Percentiles rank a stretch among this genome's conserved stretches.
phyloP scores from a whole-genome alignment of 1,140 invertebrate genomes.

The Brachionus rubens region DNA sequence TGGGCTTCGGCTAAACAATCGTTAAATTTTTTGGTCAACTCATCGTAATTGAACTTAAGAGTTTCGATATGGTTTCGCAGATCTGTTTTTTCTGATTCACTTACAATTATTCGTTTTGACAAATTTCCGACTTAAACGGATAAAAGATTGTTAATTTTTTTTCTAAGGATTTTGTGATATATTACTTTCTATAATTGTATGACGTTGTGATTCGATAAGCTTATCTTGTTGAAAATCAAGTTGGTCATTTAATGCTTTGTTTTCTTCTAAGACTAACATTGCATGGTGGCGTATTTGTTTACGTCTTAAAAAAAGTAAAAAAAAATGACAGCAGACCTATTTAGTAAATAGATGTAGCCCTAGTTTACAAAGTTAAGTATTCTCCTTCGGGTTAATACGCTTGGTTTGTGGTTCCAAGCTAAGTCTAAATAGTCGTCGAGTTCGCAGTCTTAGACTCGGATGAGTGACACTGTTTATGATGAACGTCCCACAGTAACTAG shows the following conservation, averaged over 20 bases:
- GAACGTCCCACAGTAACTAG: too few species aligned
- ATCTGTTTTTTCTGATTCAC: conserved; percentile 39
- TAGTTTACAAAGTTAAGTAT: not conserved
- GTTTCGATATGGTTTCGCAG: not conserved
- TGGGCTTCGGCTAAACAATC: conserved; percentile 8
- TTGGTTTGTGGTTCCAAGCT: too few species aligned
- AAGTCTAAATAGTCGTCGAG: too few species aligned
- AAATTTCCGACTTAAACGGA: conserved; percentile 1
- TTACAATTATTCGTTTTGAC: conserved; percentile 1
- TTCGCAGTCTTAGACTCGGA: too few species aligned
- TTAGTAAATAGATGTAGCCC: too few species aligned
- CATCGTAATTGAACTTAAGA: conserved; percentile 31
- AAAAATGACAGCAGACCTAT: not conserved
- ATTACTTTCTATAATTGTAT: conserved; percentile 36
- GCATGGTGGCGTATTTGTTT: conserved; percentile 40
- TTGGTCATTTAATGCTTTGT: conserved; percentile 34
- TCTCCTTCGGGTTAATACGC: too few species aligned
- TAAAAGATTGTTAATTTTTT: not conserved
- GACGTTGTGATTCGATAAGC: not conserved
- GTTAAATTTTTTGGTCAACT: conserved; percentile 9
- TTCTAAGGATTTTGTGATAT: not conserved
- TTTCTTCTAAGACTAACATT: conserved; percentile 43
- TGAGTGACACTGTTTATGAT: too few species aligned
- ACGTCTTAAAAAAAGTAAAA: not conserved
- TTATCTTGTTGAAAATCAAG: not conserved